Evolutionary conservation across 2,888 invertebrate genomes (phyloP).

Genomic region (Gari tellinella): DNA sequence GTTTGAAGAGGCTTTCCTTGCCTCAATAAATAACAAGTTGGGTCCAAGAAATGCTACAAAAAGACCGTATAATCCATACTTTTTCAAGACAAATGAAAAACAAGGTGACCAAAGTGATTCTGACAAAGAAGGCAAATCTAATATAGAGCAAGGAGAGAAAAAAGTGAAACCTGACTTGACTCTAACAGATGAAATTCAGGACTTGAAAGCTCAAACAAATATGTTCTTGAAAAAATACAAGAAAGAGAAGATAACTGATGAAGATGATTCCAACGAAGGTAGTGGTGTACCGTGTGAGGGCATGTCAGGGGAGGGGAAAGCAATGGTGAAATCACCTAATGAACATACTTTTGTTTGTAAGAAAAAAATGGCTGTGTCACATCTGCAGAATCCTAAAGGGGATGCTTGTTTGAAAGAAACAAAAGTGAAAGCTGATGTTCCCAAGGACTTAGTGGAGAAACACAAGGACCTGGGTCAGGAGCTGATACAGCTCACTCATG

Average conservation of each 20-base stretch:
- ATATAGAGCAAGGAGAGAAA: conserved; percentile 40
- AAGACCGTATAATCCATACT: conserved; percentile 27
- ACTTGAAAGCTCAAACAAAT: conserved; percentile 47
- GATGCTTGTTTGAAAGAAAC: not conserved
- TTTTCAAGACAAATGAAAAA: conserved; percentile 8
- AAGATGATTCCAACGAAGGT: not conserved
- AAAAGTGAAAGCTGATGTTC: not conserved
- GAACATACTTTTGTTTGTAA: conserved; percentile 33
- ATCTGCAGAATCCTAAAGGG: not conserved
- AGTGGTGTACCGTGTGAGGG: not conserved
- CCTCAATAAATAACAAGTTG: conserved; percentile 35
- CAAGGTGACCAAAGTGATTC: not conserved
- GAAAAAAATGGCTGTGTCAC: conserved; percentile 33
- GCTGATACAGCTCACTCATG: conserved; percentile 52
- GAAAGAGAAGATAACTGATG: conserved; percentile 6
- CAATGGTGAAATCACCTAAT: not conserved
- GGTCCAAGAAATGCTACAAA: conserved; percentile 46
- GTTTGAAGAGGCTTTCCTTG: conserved; percentile 51
- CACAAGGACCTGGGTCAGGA: conserved; percentile 52
- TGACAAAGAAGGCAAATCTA: not conserved
- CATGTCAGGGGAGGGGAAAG: not conserved
- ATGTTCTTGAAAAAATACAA: conserved; percentile 44
- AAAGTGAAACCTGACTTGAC: conserved; percentile 35
- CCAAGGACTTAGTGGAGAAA: conserved; percentile 35
- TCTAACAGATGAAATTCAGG: conserved; percentile 43